Conservation (phyloP, 2,888 invertebrate species). For the Melanostoma scalare region DNA sequence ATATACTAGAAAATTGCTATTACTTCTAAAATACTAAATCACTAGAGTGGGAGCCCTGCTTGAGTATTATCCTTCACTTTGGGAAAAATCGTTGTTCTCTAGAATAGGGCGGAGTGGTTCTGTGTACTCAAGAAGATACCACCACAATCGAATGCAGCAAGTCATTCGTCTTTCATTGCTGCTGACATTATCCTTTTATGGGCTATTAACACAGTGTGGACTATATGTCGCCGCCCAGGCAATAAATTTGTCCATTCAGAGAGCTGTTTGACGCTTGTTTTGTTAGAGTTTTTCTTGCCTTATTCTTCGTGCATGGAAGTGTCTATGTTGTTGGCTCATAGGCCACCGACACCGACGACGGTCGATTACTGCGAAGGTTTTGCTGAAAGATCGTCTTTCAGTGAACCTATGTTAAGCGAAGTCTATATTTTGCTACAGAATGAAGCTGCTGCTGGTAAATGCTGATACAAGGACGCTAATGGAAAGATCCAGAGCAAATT, state of each 20-base stretch:
- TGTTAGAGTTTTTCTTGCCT: slow-evolving; percentile 46
- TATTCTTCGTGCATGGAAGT: slow-evolving; percentile 18
- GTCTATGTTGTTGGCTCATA: slow-evolving; percentile 42
- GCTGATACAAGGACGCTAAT: slow-evolving; percentile 7
- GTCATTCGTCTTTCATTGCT: slow-evolving; percentile 73
- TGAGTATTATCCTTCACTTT: slow-evolving; percentile 30
- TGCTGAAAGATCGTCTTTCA: neutral
- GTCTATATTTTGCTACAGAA: neutral
- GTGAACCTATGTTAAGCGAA: slow-evolving; percentile 1
- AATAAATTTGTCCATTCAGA: slow-evolving; percentile 71
- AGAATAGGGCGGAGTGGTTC: slow-evolving; percentile 29
- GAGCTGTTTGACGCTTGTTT: slow-evolving; percentile 65
- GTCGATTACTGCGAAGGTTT: slow-evolving; percentile 9
- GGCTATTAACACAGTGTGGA: slow-evolving; percentile 73
- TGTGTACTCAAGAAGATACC: slow-evolving; percentile 34
- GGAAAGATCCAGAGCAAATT: neutral
- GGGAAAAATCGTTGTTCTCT: slow-evolving; percentile 29
- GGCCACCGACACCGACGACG: slow-evolving; percentile 32
- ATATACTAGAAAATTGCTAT: too few species aligned
- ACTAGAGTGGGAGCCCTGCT: slow-evolving; percentile 9
- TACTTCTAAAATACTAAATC: neutral
- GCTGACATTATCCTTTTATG: slow-evolving; percentile 73
- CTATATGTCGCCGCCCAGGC: slow-evolving; percentile 72
- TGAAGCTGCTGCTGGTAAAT: neutral
- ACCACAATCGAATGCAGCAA: slow-evolving; percentile 64